phyloP scores from a whole-genome alignment of 2,113 vertebrate species.

The Coptodon rendalli region DNA sequence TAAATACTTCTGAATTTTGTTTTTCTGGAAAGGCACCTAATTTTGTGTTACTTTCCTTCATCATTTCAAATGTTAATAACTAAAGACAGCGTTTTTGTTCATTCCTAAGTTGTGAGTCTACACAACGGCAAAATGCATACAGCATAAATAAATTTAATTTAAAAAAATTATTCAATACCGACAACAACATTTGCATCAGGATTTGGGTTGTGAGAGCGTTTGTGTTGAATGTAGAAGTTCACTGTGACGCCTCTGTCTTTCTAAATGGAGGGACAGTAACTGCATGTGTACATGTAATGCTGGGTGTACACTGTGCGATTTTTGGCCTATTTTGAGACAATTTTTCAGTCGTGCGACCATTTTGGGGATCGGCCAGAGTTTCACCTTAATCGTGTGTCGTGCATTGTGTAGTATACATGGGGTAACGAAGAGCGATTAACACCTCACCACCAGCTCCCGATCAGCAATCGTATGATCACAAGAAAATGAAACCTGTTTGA shows the following conservation, averaged over 20 bases:
- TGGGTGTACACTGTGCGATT: neutral
- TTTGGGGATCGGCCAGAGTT: neutral
- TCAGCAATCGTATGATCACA: neutral
- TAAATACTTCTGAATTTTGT: neutral
- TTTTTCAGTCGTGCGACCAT: neutral
- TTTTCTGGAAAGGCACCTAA: neutral
- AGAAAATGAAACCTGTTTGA: neutral
- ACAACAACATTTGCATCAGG: neutral
- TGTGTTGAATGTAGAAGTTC: neutral
- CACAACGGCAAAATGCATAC: neutral
- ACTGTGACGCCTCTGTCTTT: neutral
- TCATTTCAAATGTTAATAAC: neutral
- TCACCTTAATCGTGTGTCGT: neutral
- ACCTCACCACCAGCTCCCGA: neutral
- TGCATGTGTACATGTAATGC: neutral
- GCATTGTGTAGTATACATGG: neutral
- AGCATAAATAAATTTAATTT: neutral
- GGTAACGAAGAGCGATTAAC: neutral
- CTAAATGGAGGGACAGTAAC: neutral
- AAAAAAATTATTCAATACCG: neutral
- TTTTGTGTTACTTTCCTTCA: neutral
- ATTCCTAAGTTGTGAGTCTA: too few relatives aligned
- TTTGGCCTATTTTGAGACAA: neutral
- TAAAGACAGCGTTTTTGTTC: neutral
- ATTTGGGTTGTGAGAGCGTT: neutral